Base-by-base conservation (phyloP, 2,797 vertebrate species). In the Nannoperca obscura region DNA sequence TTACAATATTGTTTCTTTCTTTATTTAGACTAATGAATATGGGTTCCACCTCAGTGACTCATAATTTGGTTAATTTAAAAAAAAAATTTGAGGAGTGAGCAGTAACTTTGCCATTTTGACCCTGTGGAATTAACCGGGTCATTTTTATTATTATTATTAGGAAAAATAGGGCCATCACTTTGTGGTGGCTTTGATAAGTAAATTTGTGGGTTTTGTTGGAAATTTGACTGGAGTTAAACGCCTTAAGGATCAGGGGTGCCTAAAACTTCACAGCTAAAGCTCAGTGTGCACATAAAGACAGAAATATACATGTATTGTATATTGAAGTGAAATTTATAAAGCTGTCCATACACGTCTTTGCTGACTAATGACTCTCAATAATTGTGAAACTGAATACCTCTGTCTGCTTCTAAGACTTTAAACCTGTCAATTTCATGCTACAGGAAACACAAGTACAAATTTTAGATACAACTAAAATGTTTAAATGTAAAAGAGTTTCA, bases 151-250 rank as follows among this genome's bases (percentile, higher is more conserved):
- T n/a, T 50, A 20, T 30, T 61, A 52, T 0, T 15, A 10, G 34
- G 67, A 34, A 24, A 32, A 44, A 32, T 58, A 46, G 30, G 54
- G 30, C 20, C 67, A 47, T 44, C 42, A 40, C 54, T 42, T 46
- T 71, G 34, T 60, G 49, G 17, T 62, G 11, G 11, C 19, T 50
- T 27, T 40, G 65, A 68, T 55, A 22, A 36, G 38, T 58, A 44
- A 13, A 72, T 63, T 4, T 59, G 54, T 42, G 46, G 34, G 13
- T 49, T 36, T n/a, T 49, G 42, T 58, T 67, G 20, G 46, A 32
- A 40, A 22, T 32, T n/a, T 30, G 24, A 27, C 20, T 46, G 20
- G 38, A 36, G 38, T n/a, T n/a, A n/a, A n/a, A n/a, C n/a, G n/a
- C n/a, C n/a, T n/a, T n/a, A n/a, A n/a, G n/a, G n/a, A n/a, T n/a